These are phyloP conservation scores for Spermophilus dauricus DNA, from an alignment of 2,113 vertebrate genomes.

Conservation along the genomic window DNA sequence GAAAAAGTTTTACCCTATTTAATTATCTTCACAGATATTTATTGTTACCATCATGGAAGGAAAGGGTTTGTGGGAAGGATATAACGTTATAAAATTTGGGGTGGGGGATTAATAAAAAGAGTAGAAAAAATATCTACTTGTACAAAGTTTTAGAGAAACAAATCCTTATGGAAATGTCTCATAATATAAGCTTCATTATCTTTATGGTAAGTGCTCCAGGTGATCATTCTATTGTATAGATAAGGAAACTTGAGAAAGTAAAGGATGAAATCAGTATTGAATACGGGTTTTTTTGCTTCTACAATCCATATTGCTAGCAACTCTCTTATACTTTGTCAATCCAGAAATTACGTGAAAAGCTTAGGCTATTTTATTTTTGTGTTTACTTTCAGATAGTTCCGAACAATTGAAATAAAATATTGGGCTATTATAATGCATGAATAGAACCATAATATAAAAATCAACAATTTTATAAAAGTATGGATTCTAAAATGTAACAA, in stretches of 20 bases:
- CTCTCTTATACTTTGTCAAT: neutral
- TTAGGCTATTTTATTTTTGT: neutral
- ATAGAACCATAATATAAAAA: neutral
- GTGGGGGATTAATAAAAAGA: neutral
- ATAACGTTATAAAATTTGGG: neutral
- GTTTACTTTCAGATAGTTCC: neutral
- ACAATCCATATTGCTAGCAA: neutral
- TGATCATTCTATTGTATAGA: neutral
- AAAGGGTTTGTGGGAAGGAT: neutral
- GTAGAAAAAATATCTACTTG: neutral
- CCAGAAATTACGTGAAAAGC: neutral
- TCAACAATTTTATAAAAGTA: neutral
- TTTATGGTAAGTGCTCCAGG: neutral
- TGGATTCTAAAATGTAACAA: neutral
- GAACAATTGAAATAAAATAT: neutral
- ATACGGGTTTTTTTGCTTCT: neutral
- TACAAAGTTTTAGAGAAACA: neutral
- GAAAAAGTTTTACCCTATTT: neutral
- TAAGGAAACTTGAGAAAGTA: neutral
- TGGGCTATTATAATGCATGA: neutral
- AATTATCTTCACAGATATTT: conserved; percentile 7
- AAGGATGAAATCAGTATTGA: neutral
- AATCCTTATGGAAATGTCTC: neutral
- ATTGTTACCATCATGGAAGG: neutral
- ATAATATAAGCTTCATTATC: neutral